Evolutionary conservation across 1,140 invertebrate genomes (phyloP), one percentile per base, ranked within the genome.

Genomic region (Atta texana): DNA sequence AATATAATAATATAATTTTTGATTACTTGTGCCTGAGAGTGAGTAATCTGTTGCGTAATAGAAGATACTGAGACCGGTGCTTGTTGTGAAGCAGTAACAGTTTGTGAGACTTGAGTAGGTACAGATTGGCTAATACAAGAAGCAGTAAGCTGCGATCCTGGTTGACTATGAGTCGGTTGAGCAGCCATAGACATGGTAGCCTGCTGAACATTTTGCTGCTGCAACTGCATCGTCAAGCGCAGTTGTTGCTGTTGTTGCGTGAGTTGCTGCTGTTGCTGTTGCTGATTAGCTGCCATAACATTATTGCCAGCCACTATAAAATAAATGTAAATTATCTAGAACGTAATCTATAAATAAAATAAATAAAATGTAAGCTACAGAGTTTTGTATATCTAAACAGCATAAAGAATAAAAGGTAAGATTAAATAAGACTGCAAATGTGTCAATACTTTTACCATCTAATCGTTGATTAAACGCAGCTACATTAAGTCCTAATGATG

Each of bases 401-500:
- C 49, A 51, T 16, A 51, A 51, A 16, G 4, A 51, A 51, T 14
- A 51, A 51, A 51, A 51, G 8, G 39, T 44, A 44, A 59, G 0
- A 61, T 44, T 16, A 51, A 44, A 44, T 44, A 44, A 44, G 8
- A 44, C 7, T 44, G 39, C 8, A 44, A 44, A 44, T 44, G 8
- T 44, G 2, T 44, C 16, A 16, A 39, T 6, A 3, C 3, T 64
- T n/a, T 91, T 92, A 93, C 93, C 93, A 87, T 96, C 96, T 92
- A 96, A 95, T 91, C 96, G 94, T 91, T 96, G 95, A 77, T 92
- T 93, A 90, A 96, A 96, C 39, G 95, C 94, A 84, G 95, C 94
- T 21, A 96, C 94, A 80, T 93, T 96, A 21, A 94, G 93, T 44
- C 95, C 95, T 89, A 96, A 95, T 0, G 95, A 93, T 24, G 95